Conservation (phyloP, 2,888 invertebrate genomes). For the Perdita meconis region DNA sequence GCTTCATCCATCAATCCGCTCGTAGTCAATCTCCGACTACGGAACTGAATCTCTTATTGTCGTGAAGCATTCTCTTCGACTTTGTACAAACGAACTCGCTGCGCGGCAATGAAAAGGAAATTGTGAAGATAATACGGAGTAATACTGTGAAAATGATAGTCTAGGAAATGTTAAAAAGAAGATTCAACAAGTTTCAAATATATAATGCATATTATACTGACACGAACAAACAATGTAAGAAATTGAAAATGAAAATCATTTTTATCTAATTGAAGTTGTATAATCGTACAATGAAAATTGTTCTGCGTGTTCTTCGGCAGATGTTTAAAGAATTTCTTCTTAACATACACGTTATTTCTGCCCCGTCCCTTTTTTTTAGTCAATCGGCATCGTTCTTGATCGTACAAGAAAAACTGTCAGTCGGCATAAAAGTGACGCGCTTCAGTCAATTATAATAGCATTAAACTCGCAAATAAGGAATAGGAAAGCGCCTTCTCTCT, state of each 20-base stretch:
- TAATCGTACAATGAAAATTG: not conserved
- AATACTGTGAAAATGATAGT: not conserved
- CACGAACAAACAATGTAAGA: too few species aligned
- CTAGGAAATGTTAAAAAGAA: not conserved
- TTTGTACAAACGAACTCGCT: not conserved
- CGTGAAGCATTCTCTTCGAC: conserved; percentile 6
- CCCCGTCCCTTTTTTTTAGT: too few species aligned
- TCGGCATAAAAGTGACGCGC: too few species aligned
- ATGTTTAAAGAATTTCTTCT: too few species aligned
- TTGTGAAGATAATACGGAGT: not conserved
- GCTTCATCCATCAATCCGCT: conserved; percentile 28
- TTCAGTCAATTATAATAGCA: too few species aligned
- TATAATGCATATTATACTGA: not conserved
- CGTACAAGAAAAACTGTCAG: too few species aligned
- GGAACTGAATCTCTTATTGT: conserved; percentile 11
- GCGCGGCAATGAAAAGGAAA: not conserved
- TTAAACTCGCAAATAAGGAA: not conserved
- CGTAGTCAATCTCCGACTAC: not conserved
- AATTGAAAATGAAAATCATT: conserved; percentile 8
- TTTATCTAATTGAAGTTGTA: not conserved
- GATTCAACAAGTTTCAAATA: not conserved
- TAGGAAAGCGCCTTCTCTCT: too few species aligned
- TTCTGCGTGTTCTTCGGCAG: too few species aligned
- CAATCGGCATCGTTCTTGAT: too few species aligned
- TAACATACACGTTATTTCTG: too few species aligned